These are phyloP conservation scores for Agapostemon virescens DNA, from an alignment of 2,888 invertebrate species.

Conservation along the genomic window DNA sequence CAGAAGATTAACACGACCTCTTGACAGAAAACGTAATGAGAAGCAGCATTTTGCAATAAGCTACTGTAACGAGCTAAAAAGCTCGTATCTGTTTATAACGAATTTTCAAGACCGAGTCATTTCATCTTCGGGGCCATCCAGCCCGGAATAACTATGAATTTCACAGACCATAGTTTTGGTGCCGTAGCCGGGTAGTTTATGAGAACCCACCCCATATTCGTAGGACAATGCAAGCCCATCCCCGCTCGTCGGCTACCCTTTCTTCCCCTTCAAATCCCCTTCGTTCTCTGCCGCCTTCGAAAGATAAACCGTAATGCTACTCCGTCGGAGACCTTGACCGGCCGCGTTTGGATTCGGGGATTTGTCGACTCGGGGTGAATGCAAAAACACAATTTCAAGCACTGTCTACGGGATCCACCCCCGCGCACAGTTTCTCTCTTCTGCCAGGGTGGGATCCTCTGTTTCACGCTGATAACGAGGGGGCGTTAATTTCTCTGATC, in stretches of 20 bases:
- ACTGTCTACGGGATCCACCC: slow-evolving; percentile 14
- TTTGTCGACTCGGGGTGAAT: slow-evolving; percentile 50
- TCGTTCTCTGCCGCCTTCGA: slow-evolving; percentile 60
- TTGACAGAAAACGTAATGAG: too few species aligned
- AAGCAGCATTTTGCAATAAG: too few species aligned
- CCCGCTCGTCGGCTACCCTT: slow-evolving; percentile 18
- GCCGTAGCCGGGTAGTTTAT: neutral
- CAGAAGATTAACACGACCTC: too few species aligned
- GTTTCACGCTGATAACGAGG: slow-evolving; percentile 59
- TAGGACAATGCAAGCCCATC: slow-evolving; percentile 47
- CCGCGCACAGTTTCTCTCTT: neutral
- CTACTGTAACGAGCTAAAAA: too few species aligned
- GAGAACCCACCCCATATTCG: slow-evolving; percentile 41
- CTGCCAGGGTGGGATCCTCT: slow-evolving; percentile 1
- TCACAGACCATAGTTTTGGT: slow-evolving; percentile 1
- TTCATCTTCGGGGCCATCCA: neutral
- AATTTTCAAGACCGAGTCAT: neutral
- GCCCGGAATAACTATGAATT: slow-evolving; percentile 5
- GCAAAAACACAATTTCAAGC: slow-evolving; percentile 60
- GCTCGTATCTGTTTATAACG: neutral
- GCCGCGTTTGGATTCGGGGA: slow-evolving; percentile 57
- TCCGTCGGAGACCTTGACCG: slow-evolving; percentile 64
- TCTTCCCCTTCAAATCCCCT: slow-evolving; percentile 63
- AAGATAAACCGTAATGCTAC: slow-evolving; percentile 66
- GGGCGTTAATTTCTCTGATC: slow-evolving; percentile 65